phyloP scores from a whole-genome alignment of 2,113 vertebrate species.

The Cyrtonyx montezumae region DNA sequence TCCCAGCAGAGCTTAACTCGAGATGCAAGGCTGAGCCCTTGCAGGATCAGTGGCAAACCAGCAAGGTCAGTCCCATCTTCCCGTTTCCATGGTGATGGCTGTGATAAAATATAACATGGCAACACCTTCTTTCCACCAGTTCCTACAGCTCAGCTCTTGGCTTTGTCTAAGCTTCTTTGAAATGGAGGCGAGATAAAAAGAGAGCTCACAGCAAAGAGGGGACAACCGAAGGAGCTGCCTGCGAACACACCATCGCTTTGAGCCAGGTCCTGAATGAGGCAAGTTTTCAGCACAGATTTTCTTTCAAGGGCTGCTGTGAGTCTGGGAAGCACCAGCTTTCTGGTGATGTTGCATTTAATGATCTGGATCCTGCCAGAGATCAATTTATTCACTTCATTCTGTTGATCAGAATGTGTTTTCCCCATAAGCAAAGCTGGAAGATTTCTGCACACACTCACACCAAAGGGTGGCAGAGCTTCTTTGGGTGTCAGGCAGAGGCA shows the following conservation, averaged over 20 bases:
- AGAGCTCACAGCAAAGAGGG: background rate
- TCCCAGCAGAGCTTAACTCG: background rate
- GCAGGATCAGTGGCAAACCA: conserved; percentile 46
- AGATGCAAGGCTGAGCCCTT: conserved; percentile 39
- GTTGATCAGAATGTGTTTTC: background rate
- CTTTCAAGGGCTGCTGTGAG: background rate
- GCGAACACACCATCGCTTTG: accelerated
- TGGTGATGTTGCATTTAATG: accelerated
- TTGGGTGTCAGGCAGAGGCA: background rate
- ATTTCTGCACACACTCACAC: accelerated
- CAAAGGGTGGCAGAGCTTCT: accelerated
- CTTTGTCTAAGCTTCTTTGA: conserved; percentile 22
- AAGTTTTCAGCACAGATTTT: background rate
- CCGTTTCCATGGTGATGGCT: conserved; percentile 57
- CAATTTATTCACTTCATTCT: accelerated
- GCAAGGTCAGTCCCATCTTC: conserved; percentile 53
- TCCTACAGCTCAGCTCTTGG: conserved; percentile 14
- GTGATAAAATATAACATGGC: conserved; percentile 3
- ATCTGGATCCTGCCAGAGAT: background rate
- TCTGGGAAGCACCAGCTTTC: background rate
- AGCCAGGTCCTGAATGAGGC: accelerated
- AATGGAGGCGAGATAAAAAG: background rate
- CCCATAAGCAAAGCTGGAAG: background rate
- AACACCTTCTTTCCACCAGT: conserved; percentile 4
- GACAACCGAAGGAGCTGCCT: background rate